Base-by-base conservation (phyloP, 2,113 vertebrate genomes). In the Oxygymnocypris stewartii region DNA sequence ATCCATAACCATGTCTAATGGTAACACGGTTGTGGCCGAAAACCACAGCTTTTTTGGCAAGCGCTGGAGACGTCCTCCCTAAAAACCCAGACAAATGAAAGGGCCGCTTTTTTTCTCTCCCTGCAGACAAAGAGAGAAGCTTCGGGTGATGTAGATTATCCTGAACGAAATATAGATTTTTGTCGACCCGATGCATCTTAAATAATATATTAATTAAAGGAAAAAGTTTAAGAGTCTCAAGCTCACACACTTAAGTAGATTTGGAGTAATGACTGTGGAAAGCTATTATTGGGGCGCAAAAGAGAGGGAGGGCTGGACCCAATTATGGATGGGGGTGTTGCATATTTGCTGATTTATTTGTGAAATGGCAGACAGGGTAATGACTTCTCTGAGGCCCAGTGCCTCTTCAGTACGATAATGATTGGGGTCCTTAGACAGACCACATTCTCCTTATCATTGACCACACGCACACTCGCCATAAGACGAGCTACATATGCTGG, bases 1-100 rank as follows among this genome's bases (percentile, higher is more conserved):
- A 49, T 87, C 87, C 89, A 84, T 87, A 85, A 90, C 86, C 79
- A 88, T 82, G 88, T 84, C 87, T 90, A 88, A 89, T 89, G 87
- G 88, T 84, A 63, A 87, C 82, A 88, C 73, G 81, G 86, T 84
- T 85, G 86, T 76, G 25, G 79, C 74, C 35, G 80, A 35, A 89
- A 88, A 90, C 88, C 89, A 87, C 89, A 76, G 71, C 59, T 81
- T 79, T 81, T 89, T 89, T 90, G 90, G 86, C 86, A 89, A 71
- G 86, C 44, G 44, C 67, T 2, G 49, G 25, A 47, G 71, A 9
- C 75, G 1, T 71, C 73, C 71, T 54, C 54, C 35, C 31, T 71
- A 65, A 86, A 88, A 80, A 61, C 4, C 31, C 82, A 69, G 44
- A 78, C 82, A 82, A 73, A 84, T 76, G 61, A 87, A 90, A 82